Evolutionary conservation across 2,113 vertebrate species (phyloP).

Genomic region (Nesogale talazaci): DNA sequence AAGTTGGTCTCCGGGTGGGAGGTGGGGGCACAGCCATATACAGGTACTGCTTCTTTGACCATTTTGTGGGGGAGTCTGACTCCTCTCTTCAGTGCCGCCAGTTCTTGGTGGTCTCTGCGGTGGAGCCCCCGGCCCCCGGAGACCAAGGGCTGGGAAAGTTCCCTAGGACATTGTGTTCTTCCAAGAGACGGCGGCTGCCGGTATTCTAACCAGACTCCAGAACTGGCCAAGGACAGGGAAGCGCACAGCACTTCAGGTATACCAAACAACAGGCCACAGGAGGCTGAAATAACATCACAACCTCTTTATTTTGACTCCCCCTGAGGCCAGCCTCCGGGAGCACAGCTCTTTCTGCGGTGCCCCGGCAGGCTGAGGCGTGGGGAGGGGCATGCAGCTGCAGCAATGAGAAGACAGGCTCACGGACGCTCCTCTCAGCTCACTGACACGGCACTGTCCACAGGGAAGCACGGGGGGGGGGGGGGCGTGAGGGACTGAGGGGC

Average conservation of each 20-base stretch:
- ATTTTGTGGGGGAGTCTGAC: not conserved
- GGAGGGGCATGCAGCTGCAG: constrained; percentile 61
- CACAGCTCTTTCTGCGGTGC: constrained; percentile 43
- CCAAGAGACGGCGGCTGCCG: not conserved
- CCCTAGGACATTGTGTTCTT: not conserved
- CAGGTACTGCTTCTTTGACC: not conserved
- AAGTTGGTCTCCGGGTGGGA: not conserved
- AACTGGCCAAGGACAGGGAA: constrained; percentile 19
- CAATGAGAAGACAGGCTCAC: constrained; percentile 49
- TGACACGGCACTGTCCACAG: constrained; percentile 54
- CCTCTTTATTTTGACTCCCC: constrained; percentile 74
- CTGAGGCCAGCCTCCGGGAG: constrained; percentile 59
- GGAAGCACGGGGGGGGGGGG: constrained; percentile 51
- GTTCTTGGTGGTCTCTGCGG: not conserved
- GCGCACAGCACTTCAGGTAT: not conserved
- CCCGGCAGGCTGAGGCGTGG: constrained; percentile 43
- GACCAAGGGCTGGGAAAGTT: not conserved
- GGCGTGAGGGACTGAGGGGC: not conserved
- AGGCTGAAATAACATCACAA: constrained; percentile 43
- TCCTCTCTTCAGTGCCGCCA: not conserved
- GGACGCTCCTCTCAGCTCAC: constrained; percentile 17
- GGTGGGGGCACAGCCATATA: not conserved
- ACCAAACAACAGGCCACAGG: constrained; percentile 56
- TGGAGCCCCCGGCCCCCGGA: not conserved
- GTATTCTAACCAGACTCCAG: not conserved